Evolutionary conservation across 2,113 vertebrate species (phyloP), one percentile per base, ranked within the genome.

Genomic region (Eurypyga helias): DNA sequence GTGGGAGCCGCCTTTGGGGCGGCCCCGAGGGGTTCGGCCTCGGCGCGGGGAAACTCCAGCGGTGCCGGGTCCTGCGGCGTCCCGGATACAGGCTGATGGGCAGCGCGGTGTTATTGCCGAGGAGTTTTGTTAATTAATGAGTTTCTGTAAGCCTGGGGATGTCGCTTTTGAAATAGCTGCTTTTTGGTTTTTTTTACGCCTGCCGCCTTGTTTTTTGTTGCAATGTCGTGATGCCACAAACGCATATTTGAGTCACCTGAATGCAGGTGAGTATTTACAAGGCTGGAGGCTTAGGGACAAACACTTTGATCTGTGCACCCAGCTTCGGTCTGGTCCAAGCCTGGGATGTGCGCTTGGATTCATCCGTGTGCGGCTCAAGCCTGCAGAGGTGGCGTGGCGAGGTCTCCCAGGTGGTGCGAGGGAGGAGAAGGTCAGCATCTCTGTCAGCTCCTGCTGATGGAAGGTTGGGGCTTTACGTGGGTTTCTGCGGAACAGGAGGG

Each of bases 291-390:
- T 28, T 8, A 11, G 38, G 62, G 25, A 11, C 7, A 6, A 33
- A 15, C 3, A 4, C 14, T 49, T 36, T 29, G 45, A 7, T 51
- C 1, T 2, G 24, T 0, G 1, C 33, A 15, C 16, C 51, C 3
- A 2, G 0, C 41, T 17, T 26, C 7, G 4, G 2, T 36, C 45
- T 43, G 70, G 26, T 64, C 66, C 49, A 6, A 33, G 49, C 6
- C 24, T 2, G 10, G 25, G 13, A 25, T 0, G 0, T 25, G 1
- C 2, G 17, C 31, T 36, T 46, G 65, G 51, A 2, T 43, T 29
- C 26, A 43, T 20, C 19, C n/a, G 21, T 10, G 28, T 18, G 11
- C 17, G 33, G 7, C 1, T 64, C 21, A 1, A 0, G 14, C 26
- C 31, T n/a, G 9, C 34, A 31, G 46, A 31, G 33, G 34, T 38